phyloP scores from a whole-genome alignment of 2,888 invertebrate species.

The Eledona agricola region DNA sequence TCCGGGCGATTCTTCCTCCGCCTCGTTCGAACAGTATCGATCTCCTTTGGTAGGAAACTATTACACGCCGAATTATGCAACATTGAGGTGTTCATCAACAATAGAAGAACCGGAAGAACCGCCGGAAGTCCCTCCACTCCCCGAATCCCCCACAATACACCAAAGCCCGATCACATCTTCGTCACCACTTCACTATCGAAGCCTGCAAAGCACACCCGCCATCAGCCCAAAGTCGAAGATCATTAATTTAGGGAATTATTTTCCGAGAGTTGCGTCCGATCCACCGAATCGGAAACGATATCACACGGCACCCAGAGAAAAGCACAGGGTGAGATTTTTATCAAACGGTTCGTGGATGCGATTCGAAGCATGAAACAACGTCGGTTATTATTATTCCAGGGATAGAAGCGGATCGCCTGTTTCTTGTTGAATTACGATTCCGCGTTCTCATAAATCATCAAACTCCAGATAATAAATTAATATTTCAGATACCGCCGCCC shows the following conservation, averaged over 20 bases:
- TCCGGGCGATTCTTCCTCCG: conserved; percentile 56
- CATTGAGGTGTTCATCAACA: conserved; percentile 55
- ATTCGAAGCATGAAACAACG: conserved; percentile 34
- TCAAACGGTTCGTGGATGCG: not conserved
- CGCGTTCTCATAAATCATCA: conserved; percentile 42
- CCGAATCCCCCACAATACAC: conserved; percentile 55
- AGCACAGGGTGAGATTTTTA: conserved; percentile 64
- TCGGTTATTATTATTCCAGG: conserved; percentile 38
- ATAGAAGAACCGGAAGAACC: conserved; percentile 51
- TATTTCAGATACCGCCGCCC: conserved; percentile 66
- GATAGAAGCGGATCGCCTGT: conserved; percentile 30
- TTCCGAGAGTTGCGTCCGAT: conserved; percentile 60
- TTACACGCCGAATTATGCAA: conserved; percentile 65
- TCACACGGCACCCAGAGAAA: conserved; percentile 69
- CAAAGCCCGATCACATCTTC: conserved; percentile 53
- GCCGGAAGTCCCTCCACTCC: conserved; percentile 59
- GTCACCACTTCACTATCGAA: conserved; percentile 58
- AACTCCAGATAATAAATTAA: conserved; percentile 39
- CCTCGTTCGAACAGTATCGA: conserved; percentile 65
- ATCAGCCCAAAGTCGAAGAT: conserved; percentile 59
- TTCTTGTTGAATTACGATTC: conserved; percentile 40
- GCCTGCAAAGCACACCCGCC: conserved; percentile 59
- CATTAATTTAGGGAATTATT: conserved; percentile 61
- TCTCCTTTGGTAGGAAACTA: conserved; percentile 66
- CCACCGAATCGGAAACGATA: conserved; percentile 66